phyloP scores from a whole-genome alignment of 2,113 vertebrate genomes.

The Menura novaehollandiae region DNA sequence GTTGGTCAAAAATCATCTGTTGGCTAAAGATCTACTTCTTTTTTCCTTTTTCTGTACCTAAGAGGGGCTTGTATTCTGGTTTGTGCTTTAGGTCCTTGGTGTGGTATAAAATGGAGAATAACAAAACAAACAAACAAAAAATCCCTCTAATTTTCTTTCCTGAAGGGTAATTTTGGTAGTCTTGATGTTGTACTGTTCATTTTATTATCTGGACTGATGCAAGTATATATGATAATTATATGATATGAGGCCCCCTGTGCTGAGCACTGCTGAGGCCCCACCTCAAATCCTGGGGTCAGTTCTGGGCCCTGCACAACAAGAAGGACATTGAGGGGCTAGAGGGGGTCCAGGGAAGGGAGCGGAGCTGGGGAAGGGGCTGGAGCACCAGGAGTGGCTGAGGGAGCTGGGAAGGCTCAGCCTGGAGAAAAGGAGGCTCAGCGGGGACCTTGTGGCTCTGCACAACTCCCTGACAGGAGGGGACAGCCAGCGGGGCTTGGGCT shows the following conservation, averaged over 20 bases:
- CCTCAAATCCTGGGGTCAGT: not conserved
- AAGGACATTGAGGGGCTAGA: not conserved
- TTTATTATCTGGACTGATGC: not conserved
- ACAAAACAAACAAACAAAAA: not conserved
- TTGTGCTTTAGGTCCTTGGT: not conserved
- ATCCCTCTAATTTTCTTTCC: not conserved
- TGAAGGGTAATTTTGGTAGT: not conserved
- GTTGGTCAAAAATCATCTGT: not conserved
- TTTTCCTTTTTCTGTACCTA: not conserved
- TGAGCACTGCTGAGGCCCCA: not conserved
- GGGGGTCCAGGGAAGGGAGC: not conserved
- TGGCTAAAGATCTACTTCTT: not conserved
- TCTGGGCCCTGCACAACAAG: accelerated
- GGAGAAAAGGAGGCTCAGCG: not conserved
- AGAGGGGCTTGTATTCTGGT: not conserved
- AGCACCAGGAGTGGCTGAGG: accelerated
- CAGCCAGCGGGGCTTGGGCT: not conserved
- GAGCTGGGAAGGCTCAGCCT: not conserved
- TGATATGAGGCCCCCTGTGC: not conserved
- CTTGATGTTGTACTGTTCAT: not conserved
- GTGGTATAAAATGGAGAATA: not conserved
- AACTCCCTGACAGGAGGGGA: not conserved
- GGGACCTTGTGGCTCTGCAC: not conserved
- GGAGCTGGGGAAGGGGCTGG: not conserved
- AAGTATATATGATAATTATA: not conserved